These are phyloP conservation scores for Oophaga sylvatica DNA, from an alignment of 2,797 vertebrate genomes.

Conservation along the genomic window DNA sequence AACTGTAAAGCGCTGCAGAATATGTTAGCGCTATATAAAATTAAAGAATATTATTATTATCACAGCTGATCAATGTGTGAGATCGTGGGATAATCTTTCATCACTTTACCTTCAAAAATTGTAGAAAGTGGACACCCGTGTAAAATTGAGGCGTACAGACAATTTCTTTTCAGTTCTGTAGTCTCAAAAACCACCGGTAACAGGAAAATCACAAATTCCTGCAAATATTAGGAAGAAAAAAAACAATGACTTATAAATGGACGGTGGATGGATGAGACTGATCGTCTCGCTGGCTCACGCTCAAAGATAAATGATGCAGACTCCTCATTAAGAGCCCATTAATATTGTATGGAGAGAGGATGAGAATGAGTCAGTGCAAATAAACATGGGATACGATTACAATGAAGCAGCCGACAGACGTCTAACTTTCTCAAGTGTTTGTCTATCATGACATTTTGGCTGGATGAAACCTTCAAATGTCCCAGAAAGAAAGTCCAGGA, in stretches of 20 bases:
- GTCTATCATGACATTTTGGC: background rate
- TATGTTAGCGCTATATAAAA: too few species aligned
- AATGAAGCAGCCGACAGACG: conserved; percentile 1
- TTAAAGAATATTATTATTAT: too few species aligned
- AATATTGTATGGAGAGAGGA: conserved; percentile 36
- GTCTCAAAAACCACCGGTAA: background rate
- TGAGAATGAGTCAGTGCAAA: conserved; percentile 4
- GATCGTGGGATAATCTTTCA: too few species aligned
- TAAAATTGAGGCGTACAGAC: background rate
- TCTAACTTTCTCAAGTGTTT: background rate
- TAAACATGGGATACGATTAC: conserved; percentile 1
- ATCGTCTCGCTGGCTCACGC: conserved; percentile 21
- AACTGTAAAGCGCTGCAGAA: too few species aligned
- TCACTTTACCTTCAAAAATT: background rate
- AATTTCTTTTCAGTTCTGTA: background rate
- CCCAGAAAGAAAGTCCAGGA: too few species aligned
- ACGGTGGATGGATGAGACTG: background rate
- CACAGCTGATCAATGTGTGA: background rate
- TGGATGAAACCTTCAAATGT: background rate
- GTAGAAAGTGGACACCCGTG: background rate
- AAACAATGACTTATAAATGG: background rate
- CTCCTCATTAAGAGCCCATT: conserved; percentile 30
- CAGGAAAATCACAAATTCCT: background rate
- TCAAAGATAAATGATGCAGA: conserved; percentile 22
- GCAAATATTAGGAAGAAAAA: background rate